Conservation (phyloP, 2,888 invertebrate genomes). For the Plutella xylostella region DNA sequence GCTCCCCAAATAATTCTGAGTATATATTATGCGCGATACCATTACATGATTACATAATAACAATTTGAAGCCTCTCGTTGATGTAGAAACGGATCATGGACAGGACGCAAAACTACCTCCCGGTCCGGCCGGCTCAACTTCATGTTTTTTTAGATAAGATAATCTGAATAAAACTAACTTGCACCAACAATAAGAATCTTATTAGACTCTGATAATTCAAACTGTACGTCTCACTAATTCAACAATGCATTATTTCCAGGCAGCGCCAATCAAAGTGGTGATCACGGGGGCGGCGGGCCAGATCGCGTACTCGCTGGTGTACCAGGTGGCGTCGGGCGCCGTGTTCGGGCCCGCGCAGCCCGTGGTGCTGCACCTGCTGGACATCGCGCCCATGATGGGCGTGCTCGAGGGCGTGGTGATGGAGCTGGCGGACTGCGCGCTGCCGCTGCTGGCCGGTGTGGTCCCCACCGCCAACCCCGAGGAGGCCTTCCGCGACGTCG, state of each 20-base stretch:
- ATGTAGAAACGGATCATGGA: too few species aligned
- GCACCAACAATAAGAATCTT: too few species aligned
- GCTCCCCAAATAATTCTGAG: too few species aligned
- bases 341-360: slow-evolving; percentile 93
- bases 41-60: too few species aligned
- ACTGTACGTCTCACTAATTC: too few species aligned
- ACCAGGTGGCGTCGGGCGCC: slow-evolving; percentile 94
- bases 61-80: too few species aligned
- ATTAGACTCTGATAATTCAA: too few species aligned
- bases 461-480: slow-evolving; percentile 89
- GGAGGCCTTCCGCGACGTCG: slow-evolving; percentile 95
- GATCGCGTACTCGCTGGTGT: slow-evolving; percentile 96
- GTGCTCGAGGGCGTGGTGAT: slow-evolving; percentile 98
- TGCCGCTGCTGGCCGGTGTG: slow-evolving; percentile 87
- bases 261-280: slow-evolving; percentile 90
- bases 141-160: too few species aligned
- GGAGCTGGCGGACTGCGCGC: slow-evolving; percentile 96
- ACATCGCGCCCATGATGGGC: slow-evolving; percentile 95
- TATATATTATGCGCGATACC: too few species aligned
- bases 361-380: slow-evolving; percentile 89
- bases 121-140: too few species aligned
- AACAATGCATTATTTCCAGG: slow-evolving; percentile 71
- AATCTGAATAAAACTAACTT: too few species aligned
- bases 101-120: too few species aligned
- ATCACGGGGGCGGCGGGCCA: slow-evolving; percentile 99